phyloP scores from a whole-genome alignment of 2,797 vertebrate genomes.

The Sternotherus odoratus region DNA sequence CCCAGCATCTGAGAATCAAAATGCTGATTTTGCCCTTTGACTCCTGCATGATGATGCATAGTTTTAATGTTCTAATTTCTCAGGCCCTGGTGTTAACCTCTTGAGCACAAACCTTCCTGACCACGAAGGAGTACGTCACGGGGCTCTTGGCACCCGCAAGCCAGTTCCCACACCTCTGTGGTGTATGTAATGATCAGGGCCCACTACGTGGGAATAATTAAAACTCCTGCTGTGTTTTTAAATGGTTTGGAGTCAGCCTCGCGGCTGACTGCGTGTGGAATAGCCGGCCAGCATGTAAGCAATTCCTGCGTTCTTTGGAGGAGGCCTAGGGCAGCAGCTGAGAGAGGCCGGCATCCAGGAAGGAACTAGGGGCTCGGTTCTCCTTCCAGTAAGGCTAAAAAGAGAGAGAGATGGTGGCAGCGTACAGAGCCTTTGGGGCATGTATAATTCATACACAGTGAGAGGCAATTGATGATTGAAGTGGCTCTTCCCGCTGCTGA shows the following conservation, averaged over 20 bases:
- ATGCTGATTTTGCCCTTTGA: not conserved
- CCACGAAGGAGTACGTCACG: not conserved
- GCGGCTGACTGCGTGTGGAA: not conserved
- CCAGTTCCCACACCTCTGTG: conserved; percentile 19
- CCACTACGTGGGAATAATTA: conserved; percentile 59
- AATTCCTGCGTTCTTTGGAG: conserved; percentile 48
- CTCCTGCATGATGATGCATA: not conserved
- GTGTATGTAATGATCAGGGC: conserved; percentile 36
- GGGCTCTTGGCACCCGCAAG: not conserved
- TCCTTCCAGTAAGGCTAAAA: conserved; percentile 13
- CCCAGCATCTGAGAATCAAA: not conserved
- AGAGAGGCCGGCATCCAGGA: conserved; percentile 2
- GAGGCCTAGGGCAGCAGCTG: conserved; percentile 10
- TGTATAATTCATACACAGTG: not conserved
- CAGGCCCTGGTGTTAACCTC: not conserved
- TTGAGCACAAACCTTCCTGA: not conserved
- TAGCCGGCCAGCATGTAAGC: not conserved
- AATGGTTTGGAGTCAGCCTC: conserved; percentile 60
- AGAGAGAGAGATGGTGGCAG: conserved; percentile 11
- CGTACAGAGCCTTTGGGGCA: not conserved
- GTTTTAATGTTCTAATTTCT: not conserved
- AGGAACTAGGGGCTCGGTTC: not conserved
- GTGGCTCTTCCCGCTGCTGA: conserved; percentile 3
- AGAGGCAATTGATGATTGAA: not conserved
- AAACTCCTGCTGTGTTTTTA: conserved; percentile 72